phyloP scores from a whole-genome alignment of 1,140 invertebrate species.

The Nilaparvata lugens region DNA sequence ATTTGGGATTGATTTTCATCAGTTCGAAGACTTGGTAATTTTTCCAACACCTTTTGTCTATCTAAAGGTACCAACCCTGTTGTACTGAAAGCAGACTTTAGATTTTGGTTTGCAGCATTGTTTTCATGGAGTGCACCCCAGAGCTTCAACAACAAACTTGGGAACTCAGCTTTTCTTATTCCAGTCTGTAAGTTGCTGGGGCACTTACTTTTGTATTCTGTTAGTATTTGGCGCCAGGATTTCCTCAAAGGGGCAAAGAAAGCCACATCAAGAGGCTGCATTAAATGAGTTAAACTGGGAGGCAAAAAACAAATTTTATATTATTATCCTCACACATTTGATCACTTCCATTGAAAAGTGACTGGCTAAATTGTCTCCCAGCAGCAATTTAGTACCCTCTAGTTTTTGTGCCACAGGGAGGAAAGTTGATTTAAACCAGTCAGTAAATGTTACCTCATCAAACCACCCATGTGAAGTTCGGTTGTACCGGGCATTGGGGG shows the following conservation, averaged over 20 bases:
- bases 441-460: conserved; percentile 30
- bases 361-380: conserved; percentile 35
- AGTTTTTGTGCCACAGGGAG: conserved; percentile 23
- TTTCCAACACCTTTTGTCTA: too few relatives aligned
- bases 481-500: conserved; percentile 31
- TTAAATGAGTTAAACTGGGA: conserved; percentile 35
- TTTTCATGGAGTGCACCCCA: background rate
- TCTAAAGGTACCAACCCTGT: too few relatives aligned
- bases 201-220: conserved; percentile 11
- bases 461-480: conserved; percentile 32
- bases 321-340: conserved; percentile 30
- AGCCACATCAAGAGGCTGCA: conserved; percentile 38
- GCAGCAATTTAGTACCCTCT: conserved; percentile 21
- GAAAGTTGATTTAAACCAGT: conserved; percentile 32
- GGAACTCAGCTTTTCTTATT: conserved; percentile 12
- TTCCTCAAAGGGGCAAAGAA: conserved; percentile 28
- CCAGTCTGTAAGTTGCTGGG: conserved; percentile 11
- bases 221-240: conserved; percentile 10
- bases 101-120: background rate
- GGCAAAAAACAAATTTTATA: conserved; percentile 35
- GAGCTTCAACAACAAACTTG: conserved; percentile 8
- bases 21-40: too few relatives aligned
- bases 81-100: too few relatives aligned
- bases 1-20: too few relatives aligned
- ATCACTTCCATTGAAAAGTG: conserved; percentile 32